phyloP scores from a whole-genome alignment of 2,113 vertebrate species.

The Cyphomyrus plagiostoma region DNA sequence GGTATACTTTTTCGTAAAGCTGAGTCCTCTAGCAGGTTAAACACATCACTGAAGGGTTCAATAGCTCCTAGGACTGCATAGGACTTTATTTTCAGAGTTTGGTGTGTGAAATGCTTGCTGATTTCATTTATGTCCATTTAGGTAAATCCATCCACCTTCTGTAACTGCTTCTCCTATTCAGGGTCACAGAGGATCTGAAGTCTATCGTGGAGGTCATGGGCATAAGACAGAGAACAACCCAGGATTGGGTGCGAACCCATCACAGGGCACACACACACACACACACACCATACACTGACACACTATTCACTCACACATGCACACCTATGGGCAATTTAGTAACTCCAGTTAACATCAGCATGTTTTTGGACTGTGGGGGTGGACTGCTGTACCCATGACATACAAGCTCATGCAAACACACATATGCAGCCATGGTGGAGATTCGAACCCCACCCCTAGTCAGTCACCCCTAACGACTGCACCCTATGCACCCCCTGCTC shows the following conservation, averaged over 20 bases:
- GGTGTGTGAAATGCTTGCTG: background rate
- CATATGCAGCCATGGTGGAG: background rate
- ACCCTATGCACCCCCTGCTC: background rate
- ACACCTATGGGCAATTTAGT: background rate
- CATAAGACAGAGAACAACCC: background rate
- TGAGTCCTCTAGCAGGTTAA: background rate
- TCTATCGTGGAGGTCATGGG: background rate
- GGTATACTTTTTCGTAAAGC: background rate
- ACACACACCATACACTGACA: background rate
- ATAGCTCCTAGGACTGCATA: background rate
- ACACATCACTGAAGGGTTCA: background rate
- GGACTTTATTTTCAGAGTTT: too few relatives aligned
- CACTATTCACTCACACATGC: too few relatives aligned
- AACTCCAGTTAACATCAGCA: background rate
- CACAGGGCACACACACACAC: background rate
- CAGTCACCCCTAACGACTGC: background rate
- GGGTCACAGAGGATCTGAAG: background rate
- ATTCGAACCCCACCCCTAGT: background rate
- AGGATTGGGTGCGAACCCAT: too few relatives aligned
- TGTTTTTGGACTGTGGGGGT: background rate
- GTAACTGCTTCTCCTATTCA: background rate
- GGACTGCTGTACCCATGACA: background rate
- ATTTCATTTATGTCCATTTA: background rate
- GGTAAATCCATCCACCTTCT: background rate
- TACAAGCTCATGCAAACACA: background rate